Conservation (phyloP, 2,797 vertebrate genomes). For the Peromyscus attwateri region DNA sequence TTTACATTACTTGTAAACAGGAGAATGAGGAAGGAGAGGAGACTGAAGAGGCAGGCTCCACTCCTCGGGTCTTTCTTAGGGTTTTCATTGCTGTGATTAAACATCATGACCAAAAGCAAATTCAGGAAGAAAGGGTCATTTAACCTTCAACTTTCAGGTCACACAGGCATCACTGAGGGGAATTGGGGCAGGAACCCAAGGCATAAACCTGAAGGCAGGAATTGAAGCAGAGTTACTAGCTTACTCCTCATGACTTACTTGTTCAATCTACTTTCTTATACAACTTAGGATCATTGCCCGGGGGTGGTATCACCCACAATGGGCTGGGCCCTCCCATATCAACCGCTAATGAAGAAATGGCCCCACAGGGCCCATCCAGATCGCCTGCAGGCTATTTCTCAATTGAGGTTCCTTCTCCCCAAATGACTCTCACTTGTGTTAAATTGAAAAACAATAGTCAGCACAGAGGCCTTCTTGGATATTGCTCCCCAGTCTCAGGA, state of each 20-base stretch:
- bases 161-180: neutral
- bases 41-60: neutral
- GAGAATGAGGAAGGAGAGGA: too few species aligned
- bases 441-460: neutral
- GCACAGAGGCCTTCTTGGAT: too few species aligned
- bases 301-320: too few species aligned
- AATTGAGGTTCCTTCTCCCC: neutral
- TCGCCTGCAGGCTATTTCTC: neutral
- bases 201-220: neutral
- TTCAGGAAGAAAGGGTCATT: neutral
- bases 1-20: fast-evolving
- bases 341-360: neutral
- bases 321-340: neutral
- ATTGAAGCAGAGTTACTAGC: too few species aligned
- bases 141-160: neutral
- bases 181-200: neutral
- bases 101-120: neutral
- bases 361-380: neutral
- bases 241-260: neutral
- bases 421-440: neutral
- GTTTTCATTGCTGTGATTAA: neutral
- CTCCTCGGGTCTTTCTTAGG: neutral
- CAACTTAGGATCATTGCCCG: neutral
- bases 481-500: neutral
- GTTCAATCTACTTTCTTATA: neutral